Conservation (phyloP, 2,113 vertebrate genomes). For the Hystrix cristata region DNA sequence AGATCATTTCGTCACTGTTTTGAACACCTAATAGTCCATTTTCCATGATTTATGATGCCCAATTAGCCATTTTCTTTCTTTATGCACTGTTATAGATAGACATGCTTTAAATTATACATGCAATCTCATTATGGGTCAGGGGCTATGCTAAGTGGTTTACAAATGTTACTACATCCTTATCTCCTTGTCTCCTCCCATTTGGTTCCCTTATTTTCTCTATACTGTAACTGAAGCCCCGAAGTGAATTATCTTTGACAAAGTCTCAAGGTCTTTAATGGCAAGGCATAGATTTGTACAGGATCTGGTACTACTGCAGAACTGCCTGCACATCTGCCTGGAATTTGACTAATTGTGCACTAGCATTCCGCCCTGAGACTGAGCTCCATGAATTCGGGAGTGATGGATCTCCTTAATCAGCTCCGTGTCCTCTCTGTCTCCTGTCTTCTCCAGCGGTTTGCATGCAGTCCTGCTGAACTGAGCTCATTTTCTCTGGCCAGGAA, state of each 20-base stretch:
- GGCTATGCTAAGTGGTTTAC: neutral
- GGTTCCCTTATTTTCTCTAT: neutral
- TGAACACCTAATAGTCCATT: neutral
- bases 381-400: neutral
- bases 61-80: neutral
- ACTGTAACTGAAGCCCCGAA: neutral
- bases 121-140: neutral
- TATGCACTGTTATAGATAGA: neutral
- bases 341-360: neutral
- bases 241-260: neutral
- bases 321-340: neutral
- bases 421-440: neutral
- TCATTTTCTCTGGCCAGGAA: slow-evolving; percentile 58
- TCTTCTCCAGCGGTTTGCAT: neutral
- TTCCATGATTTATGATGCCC: neutral
- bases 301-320: neutral
- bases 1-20: neutral
- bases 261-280: neutral
- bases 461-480: slow-evolving; percentile 30
- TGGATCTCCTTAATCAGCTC: slow-evolving; percentile 61
- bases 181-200: neutral
- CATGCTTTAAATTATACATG: neutral
- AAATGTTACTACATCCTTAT: neutral
- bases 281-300: neutral
- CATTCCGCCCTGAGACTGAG: neutral